phyloP scores from a whole-genome alignment of 2,888 invertebrate species.

The Idaea aversata region DNA sequence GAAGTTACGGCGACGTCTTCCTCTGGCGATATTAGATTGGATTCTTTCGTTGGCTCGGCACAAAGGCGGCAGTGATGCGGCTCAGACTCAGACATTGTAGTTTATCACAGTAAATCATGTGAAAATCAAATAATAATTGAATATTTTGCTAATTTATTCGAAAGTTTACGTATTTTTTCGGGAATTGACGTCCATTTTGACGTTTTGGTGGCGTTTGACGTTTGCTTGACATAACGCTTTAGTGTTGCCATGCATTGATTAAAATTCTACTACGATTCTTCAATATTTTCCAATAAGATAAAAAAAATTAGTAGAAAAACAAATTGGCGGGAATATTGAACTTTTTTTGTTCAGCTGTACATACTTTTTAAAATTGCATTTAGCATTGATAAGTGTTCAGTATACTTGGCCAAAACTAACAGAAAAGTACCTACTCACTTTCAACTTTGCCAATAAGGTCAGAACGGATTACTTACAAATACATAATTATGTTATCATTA shows the following conservation, averaged over 20 bases:
- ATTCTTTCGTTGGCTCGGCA: constrained; percentile 61
- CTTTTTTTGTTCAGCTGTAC: too few species aligned
- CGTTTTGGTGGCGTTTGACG: constrained; percentile 28
- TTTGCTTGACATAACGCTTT: constrained; percentile 14
- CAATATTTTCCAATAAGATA: too few species aligned
- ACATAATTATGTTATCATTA: too few species aligned
- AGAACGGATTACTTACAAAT: too few species aligned
- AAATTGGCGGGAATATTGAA: too few species aligned
- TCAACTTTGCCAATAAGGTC: too few species aligned
- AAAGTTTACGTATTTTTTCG: constrained; percentile 13
- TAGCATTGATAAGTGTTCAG: too few species aligned
- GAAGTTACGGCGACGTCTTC: constrained; percentile 61
- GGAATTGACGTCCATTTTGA: constrained; percentile 15
- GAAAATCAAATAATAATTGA: constrained; percentile 7
- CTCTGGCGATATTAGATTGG: constrained; percentile 56
- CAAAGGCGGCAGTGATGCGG: constrained; percentile 67
- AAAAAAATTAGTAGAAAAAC: too few species aligned
- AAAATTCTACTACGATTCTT: constrained; percentile 4
- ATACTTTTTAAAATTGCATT: too few species aligned
- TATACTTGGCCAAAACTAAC: too few species aligned
- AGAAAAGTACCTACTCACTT: too few species aligned
- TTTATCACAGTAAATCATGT: constrained; percentile 10
- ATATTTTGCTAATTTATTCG: constrained; percentile 13
- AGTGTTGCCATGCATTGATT: constrained; percentile 8
- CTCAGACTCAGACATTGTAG: constrained; percentile 51